Evolutionary conservation across 64 coral and sea anemone genomes (phyloP).

Genomic region (Pachyseris speciosa): DNA sequence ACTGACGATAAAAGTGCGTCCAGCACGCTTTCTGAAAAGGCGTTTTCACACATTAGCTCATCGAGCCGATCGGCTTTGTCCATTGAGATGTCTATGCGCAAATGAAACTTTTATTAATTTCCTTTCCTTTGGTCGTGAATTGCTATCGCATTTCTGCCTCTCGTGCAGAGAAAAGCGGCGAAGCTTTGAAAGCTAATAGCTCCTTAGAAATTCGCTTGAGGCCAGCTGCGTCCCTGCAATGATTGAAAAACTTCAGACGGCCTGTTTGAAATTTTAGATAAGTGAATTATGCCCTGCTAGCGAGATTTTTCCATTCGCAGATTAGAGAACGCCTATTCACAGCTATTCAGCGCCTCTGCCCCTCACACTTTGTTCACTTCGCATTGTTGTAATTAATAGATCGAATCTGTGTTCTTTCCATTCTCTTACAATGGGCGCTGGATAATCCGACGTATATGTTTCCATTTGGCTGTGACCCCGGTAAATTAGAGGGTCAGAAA

Average conservation of each 20-base stretch:
- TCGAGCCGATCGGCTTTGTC: not conserved
- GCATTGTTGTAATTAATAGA: not conserved
- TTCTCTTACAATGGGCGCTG: slow-evolving; percentile 49
- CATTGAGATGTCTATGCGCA: slow-evolving; percentile 5
- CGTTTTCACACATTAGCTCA: not conserved
- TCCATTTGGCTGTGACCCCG: slow-evolving; percentile 73
- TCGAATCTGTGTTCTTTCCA: slow-evolving; percentile 41
- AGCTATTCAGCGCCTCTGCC: too few relatives aligned
- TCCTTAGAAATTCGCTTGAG: slow-evolving; percentile 44
- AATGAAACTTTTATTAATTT: slow-evolving; percentile 61
- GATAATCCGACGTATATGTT: slow-evolving; percentile 78
- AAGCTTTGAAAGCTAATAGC: slow-evolving; percentile 81
- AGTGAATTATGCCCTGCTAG: not conserved
- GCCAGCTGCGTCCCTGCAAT: slow-evolving; percentile 30
- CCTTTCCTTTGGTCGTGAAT: slow-evolving; percentile 19
- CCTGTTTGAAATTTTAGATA: slow-evolving; percentile 59
- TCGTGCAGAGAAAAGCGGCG: slow-evolving; percentile 69
- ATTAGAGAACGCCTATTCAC: not conserved
- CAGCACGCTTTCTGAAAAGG: not conserved
- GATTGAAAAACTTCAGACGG: slow-evolving; percentile 64
- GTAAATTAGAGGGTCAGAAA: slow-evolving; percentile 83
- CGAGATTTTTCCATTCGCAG: not conserved
- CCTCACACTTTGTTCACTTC: slow-evolving; percentile 27
- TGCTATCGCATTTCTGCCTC: slow-evolving; percentile 73
- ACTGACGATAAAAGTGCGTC: not conserved